Evolutionary conservation across 1,140 invertebrate genomes (phyloP), one percentile per base, ranked within the genome.

Genomic region (Meloidogyne floridensis): DNA sequence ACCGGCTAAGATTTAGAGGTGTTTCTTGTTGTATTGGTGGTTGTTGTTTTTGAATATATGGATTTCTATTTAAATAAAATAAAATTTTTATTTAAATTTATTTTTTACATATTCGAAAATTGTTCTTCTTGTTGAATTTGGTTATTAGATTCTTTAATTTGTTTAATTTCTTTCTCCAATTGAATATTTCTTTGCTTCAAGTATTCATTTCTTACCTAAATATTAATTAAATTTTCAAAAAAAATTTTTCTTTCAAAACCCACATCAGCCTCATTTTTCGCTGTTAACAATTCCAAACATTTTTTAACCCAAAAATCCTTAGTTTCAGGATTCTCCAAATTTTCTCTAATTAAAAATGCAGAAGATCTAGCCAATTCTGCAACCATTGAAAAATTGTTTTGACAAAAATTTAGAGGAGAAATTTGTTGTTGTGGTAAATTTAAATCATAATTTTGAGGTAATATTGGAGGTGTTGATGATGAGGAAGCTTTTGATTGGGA

Each of bases 231-330:
- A 11, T 54, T 54, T 54, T 54, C 53, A 10, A 9, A 54, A 54
- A 54, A 54, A 53, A 53, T 53, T 15, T 59, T n/a, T 13, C 7
- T n/a, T 7, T n/a, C n/a, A 65, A 65, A 65, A 65, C n/a, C n/a
- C 4, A 65, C 59, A 65, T 65, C 59, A 65, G 59, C n/a, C 15
- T 65, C 59, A 65, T 65, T 65, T 65, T 65, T 65, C 6, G 59
- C 59, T 6, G 59, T 15, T 0, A 65, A 65, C 59, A 65, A 65
- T 0, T 65, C 59, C 10, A 65, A 65, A 65, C 59, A 65, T 65
- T 65, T 65, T 65, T 65, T 65, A 65, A 65, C 7, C 59, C 59
- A 65, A 65, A 65, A 65, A 18, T 65, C 59, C n/a, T 65, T 65
- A n/a, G 59, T 65, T n/a, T 65, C 59, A 65, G 59, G 59, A 65